Percentiles rank a stretch among this genome's conserved stretches.
Evolutionary conservation across 1,140 invertebrate genomes (phyloP).

Genomic region (Heterodera schachtii): DNA sequence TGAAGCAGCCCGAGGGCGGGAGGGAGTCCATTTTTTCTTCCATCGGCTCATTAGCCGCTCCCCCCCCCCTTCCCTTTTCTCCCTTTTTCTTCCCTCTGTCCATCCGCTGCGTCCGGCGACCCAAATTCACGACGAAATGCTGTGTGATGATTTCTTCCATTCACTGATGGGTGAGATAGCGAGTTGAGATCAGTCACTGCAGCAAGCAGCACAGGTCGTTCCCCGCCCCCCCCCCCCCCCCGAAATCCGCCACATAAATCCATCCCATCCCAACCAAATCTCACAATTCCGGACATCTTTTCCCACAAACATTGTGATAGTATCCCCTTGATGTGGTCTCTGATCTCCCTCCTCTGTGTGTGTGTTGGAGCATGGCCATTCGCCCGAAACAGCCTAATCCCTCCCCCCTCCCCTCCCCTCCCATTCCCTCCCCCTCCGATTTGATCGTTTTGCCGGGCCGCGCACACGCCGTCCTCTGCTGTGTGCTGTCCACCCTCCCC

Average conservation of each 20-base stretch:
- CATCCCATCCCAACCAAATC: not conserved
- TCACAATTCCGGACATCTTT: not conserved
- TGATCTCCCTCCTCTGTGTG: no score
- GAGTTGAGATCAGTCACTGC: not conserved
- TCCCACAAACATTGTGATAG: not conserved
- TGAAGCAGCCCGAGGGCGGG: not conserved
- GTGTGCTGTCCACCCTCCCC: not conserved
- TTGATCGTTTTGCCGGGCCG: not conserved
- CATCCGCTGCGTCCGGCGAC: not conserved
- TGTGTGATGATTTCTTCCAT: not conserved
- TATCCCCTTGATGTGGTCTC: not conserved
- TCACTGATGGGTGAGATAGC: not conserved
- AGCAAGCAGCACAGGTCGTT: not conserved
- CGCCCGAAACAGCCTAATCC: not conserved
- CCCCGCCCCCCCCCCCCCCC: no score
- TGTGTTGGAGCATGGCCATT: not conserved
- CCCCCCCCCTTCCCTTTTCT: no score
- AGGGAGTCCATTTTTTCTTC: not conserved
- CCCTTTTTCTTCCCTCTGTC: not conserved
- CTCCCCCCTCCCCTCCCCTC: conserved; percentile 2
- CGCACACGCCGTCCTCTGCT: not conserved
- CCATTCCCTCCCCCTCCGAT: not conserved
- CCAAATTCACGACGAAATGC: not conserved
- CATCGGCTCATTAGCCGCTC: not conserved
- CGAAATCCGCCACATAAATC: not conserved